Evolutionary conservation across 2,797 vertebrate genomes (phyloP).

Genomic region (Cyprinella venusta): DNA sequence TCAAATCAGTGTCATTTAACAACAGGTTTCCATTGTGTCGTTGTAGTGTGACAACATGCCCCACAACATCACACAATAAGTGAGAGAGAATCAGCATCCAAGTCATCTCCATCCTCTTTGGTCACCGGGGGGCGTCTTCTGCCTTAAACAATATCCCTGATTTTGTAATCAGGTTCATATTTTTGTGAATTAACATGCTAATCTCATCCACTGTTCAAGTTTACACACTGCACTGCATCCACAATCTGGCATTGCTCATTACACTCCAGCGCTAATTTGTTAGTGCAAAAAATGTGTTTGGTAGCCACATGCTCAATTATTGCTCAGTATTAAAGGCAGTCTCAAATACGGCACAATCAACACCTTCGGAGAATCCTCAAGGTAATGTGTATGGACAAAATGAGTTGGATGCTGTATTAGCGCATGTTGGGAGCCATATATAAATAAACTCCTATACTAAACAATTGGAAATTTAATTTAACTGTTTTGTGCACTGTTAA

Average conservation of each 20-base stretch:
- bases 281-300: background rate
- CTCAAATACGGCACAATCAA: slow-evolving; percentile 8
- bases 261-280: slow-evolving; percentile 15
- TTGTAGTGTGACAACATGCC: background rate
- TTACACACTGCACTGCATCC: background rate
- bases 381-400: slow-evolving; percentile 3
- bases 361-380: slow-evolving; percentile 25
- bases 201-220: slow-evolving; percentile 25
- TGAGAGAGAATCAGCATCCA: background rate
- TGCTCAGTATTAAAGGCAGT: slow-evolving; percentile 24
- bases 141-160: slow-evolving; percentile 62
- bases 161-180: too few species aligned
- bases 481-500: background rate
- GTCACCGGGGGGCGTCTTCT: slow-evolving; percentile 71
- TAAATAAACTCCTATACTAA: background rate
- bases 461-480: background rate
- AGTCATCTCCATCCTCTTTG: slow-evolving; percentile 54
- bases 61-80: background rate
- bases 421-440: background rate
- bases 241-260: background rate
- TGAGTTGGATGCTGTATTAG: background rate
- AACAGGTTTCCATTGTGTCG: background rate
- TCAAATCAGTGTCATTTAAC: background rate
- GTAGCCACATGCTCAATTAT: slow-evolving; percentile 21
- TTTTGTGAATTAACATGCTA: slow-evolving; percentile 10